Percentiles rank a stretch among this genome's conserved stretches.
Conservation (phyloP, 2,888 invertebrate genomes). For the Orchesellides sinensis region DNA sequence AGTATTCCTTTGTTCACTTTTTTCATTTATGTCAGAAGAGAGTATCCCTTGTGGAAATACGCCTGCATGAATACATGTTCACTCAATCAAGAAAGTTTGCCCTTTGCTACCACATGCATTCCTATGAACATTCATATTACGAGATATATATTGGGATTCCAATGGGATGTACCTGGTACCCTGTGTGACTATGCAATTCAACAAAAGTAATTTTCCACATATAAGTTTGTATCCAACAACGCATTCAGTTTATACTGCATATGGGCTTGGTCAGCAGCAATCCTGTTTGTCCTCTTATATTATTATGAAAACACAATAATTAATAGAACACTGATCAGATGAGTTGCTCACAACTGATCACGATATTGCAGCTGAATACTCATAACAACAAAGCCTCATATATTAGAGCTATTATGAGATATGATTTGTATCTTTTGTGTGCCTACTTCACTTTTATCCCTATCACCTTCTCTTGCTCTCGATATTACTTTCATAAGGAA, state of each 20-base stretch:
- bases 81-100: background rate
- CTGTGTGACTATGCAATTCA: background rate
- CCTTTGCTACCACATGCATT: background rate
- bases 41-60: background rate
- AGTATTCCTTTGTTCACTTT: background rate
- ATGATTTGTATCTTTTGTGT: too few species aligned
- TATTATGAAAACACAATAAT: conserved; percentile 26
- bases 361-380: background rate
- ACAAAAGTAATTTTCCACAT: background rate
- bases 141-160: background rate
- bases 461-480: background rate
- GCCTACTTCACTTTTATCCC: background rate
- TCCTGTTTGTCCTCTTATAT: background rate
- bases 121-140: too few species aligned
- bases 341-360: background rate
- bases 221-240: background rate
- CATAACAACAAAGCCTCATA: background rate
- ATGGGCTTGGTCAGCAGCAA: background rate
- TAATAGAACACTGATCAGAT: conserved; percentile 13
- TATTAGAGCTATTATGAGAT: background rate
- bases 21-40: background rate
- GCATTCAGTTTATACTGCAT: background rate
- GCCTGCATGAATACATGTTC: background rate
- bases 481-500: background rate
- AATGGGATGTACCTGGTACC: background rate